Conservation (phyloP, 2,797 vertebrate species). For the Lindbergichthys nudifrons region DNA sequence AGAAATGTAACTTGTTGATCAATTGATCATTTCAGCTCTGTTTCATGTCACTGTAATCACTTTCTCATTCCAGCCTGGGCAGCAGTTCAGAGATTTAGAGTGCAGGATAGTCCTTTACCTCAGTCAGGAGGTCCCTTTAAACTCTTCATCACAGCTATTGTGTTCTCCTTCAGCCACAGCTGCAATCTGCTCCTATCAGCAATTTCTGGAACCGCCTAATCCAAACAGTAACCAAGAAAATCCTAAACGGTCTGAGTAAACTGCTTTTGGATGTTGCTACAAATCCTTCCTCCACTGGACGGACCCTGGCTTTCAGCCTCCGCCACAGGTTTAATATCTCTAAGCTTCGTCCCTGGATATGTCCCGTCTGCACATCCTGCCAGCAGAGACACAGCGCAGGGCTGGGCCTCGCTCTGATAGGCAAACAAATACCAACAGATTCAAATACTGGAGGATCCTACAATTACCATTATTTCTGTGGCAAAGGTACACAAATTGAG, state of each 20-base stretch:
- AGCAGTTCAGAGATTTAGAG: neutral
- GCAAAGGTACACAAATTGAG: neutral
- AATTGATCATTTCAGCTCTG: neutral
- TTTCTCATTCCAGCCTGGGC: neutral
- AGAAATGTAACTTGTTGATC: neutral
- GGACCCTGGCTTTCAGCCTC: slow-evolving; percentile 14
- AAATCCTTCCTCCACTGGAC: slow-evolving; percentile 24
- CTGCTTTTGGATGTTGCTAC: slow-evolving; percentile 28
- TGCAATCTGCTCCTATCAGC: slow-evolving; percentile 13
- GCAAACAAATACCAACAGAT: neutral
- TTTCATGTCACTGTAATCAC: neutral
- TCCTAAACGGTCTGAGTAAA: slow-evolving; percentile 27
- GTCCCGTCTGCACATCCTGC: neutral
- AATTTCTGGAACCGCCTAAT: slow-evolving; percentile 18
- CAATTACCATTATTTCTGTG: neutral
- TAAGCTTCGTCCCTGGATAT: slow-evolving; percentile 8
- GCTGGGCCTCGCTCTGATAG: neutral
- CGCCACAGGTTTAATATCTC: slow-evolving; percentile 13
- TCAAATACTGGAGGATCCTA: neutral
- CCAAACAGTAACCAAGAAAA: slow-evolving; percentile 12
- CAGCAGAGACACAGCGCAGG: no score
- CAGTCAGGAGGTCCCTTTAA: slow-evolving; percentile 7
- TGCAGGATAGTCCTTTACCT: neutral
- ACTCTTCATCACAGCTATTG: neutral
- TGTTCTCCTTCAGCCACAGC: neutral